Conservation (phyloP, 2,113 vertebrate genomes). For the Daubentonia madagascariensis region DNA sequence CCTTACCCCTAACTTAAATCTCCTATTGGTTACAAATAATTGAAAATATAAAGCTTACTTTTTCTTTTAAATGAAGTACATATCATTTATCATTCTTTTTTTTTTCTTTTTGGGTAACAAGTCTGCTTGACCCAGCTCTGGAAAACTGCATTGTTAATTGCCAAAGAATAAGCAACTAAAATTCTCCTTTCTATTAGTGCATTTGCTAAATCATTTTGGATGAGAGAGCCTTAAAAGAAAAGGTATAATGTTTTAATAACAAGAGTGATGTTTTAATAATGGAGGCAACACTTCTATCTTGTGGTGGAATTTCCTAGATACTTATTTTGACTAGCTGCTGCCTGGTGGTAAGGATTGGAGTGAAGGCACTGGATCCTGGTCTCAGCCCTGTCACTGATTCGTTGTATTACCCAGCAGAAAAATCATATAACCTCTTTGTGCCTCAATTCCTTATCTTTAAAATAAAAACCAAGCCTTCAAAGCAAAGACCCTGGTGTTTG, state of each 20-base stretch:
- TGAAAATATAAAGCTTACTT: neutral
- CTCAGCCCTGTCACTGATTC: neutral
- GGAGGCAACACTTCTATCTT: neutral
- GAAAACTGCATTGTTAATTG: slow-evolving; percentile 7
- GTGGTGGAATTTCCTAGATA: neutral
- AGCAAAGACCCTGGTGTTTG: neutral
- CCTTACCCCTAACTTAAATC: neutral
- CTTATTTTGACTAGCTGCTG: neutral
- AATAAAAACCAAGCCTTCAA: neutral
- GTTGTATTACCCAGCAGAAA: neutral
- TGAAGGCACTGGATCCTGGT: neutral
- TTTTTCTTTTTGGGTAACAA: neutral
- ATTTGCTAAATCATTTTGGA: neutral
- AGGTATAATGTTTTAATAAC: neutral
- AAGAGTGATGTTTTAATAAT: neutral
- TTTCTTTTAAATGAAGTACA: slow-evolving; percentile 8
- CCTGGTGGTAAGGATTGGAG: neutral
- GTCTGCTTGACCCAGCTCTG: neutral
- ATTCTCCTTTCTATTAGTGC: neutral
- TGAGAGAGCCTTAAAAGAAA: slow-evolving; percentile 23
- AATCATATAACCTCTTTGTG: neutral
- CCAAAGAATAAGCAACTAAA: neutral
- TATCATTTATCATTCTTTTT: neutral
- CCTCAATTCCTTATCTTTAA: neutral
- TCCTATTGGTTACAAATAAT: neutral